Conservation (phyloP, 2,113 vertebrate genomes). For the Sebastes fasciatus region DNA sequence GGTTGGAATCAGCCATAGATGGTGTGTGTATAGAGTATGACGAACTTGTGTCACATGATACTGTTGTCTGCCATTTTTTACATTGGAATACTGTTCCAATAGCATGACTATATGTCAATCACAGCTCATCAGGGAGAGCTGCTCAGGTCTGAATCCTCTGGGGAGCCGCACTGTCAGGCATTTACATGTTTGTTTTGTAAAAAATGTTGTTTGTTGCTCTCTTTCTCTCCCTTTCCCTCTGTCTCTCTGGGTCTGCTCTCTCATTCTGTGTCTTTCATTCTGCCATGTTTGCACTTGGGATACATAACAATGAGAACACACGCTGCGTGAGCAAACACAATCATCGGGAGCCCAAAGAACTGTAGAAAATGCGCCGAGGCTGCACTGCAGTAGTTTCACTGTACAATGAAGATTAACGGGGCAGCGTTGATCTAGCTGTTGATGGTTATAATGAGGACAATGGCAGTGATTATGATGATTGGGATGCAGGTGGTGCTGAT, state of each 20-base stretch:
- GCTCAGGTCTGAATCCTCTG: constrained; percentile 30
- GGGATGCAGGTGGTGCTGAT: constrained; percentile 21
- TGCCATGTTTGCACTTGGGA: constrained; percentile 70
- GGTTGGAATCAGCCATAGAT: neutral
- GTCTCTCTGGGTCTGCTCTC: constrained; percentile 38
- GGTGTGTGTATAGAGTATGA: neutral
- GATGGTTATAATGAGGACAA: constrained; percentile 37
- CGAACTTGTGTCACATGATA: neutral
- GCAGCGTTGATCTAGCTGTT: constrained; percentile 22
- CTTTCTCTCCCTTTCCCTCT: constrained; percentile 37
- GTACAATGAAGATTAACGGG: constrained; percentile 43
- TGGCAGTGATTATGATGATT: constrained; percentile 12
- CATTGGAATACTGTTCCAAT: neutral
- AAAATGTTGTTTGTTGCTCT: constrained; percentile 12
- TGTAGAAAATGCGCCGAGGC: constrained; percentile 50
- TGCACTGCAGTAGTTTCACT: constrained; percentile 58
- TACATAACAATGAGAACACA: constrained; percentile 69
- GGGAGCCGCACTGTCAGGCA: constrained; percentile 45
- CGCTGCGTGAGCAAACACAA: constrained; percentile 66
- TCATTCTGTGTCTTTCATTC: constrained; percentile 50
- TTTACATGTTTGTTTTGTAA: constrained; percentile 32
- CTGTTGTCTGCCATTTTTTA: neutral
- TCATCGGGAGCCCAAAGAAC: constrained; percentile 54
- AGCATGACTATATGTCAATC: constrained; percentile 24
- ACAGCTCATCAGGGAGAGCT: constrained; percentile 37